Evolutionary conservation across 2,797 vertebrate genomes (phyloP).

Genomic region (Crypturellus tataupa): DNA sequence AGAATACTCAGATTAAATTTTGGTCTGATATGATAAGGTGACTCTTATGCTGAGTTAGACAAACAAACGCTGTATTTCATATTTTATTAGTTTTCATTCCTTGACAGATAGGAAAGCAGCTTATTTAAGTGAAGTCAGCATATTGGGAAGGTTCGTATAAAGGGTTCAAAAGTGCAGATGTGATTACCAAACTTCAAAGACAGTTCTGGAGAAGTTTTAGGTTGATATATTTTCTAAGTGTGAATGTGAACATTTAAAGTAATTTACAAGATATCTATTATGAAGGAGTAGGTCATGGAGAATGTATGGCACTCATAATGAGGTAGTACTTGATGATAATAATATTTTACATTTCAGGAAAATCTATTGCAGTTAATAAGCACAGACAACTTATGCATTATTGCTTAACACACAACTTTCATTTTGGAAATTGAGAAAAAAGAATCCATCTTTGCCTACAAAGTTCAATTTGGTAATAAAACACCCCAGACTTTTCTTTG

Average conservation of each 20-base stretch:
- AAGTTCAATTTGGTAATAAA: background rate
- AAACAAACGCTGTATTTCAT: background rate
- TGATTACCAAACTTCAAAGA: slow-evolving; percentile 16
- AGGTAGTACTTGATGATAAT: background rate
- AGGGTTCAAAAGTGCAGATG: background rate
- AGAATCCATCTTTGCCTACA: background rate
- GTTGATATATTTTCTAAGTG: background rate
- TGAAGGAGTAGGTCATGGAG: rapidly evolving
- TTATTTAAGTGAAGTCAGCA: background rate
- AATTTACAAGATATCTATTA: background rate
- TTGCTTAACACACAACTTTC: background rate
- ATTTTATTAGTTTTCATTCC: slow-evolving; percentile 28
- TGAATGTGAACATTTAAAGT: background rate
- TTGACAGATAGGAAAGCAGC: background rate
- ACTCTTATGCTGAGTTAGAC: background rate
- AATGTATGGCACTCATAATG: background rate
- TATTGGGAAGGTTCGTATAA: background rate
- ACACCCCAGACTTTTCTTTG: background rate
- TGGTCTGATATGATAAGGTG: background rate
- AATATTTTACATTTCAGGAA: background rate
- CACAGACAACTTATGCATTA: background rate
- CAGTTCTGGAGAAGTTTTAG: background rate
- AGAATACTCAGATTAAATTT: background rate
- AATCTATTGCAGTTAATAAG: background rate
- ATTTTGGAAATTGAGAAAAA: background rate